Base-by-base conservation (phyloP, 2,797 vertebrate genomes). In the Typhlichthys subterraneus region DNA sequence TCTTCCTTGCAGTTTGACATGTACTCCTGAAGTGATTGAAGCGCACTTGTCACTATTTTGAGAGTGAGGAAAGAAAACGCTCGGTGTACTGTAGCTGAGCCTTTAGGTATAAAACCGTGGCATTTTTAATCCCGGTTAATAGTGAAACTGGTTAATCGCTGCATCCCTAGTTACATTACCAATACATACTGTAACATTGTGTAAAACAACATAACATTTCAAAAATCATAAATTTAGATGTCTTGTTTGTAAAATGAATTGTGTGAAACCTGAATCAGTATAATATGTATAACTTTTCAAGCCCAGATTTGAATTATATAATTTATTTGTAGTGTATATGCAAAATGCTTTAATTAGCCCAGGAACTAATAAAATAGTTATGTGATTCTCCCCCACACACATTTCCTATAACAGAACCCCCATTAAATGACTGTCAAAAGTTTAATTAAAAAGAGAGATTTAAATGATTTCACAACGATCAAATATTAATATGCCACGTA, bases 381-480 rank as follows among this genome's bases (percentile, higher is more conserved):
- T 82, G 79, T 60, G 79, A 73, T 80, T 79, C 83, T 80, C 86
- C 76, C 74, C 78, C 86, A 29, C 23, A 29, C 23, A 29, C 85
- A 84, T 82, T 85, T 79, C 76, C 85, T 90, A 83, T 73, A 14
- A 66, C 72, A 64, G 42, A 84, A 79, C 78, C 75, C 81, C 81
- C 82, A 91, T 91, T 90, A 88, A 69, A 73, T 33, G 60, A 85
- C 82, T 88, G 89, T 89, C 89, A 90, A 88, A 86, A 77, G 73
- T 88, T 86, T 90, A 91, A 92, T 92, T 91, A 91, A 80, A 83
- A 86, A 84, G 80, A 78, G 79, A 85, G 85, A 91, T 85, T 84
- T 86, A 89, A 91, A 80, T 76, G 59, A 87, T 85, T 87, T 84
- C 69, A 49, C 77, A 64, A 73, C 76, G 77, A 91, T 91, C 77